These are phyloP conservation scores for Phyllostomus discolor DNA, from an alignment of 2,113 vertebrate species.

Conservation along the genomic window DNA sequence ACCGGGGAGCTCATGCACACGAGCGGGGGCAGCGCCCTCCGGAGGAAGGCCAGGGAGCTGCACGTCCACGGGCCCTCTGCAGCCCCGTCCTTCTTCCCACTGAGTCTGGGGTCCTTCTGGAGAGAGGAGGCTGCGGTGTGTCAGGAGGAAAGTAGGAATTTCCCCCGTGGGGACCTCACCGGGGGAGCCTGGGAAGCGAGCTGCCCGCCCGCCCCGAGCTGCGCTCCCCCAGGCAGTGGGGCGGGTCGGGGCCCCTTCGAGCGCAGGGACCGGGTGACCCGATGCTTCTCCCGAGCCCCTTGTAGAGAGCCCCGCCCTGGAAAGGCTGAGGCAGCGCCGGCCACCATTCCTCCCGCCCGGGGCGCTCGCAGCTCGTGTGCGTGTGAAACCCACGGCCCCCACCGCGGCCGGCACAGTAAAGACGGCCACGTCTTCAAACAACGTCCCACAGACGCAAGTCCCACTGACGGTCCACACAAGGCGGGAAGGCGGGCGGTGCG, in stretches of 20 bases:
- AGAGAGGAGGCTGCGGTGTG: neutral
- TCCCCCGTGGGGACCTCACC: neutral
- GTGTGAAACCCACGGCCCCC: rapidly evolving
- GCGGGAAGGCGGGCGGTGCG: rapidly evolving
- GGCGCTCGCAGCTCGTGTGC: rapidly evolving
- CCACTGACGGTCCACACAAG: no score
- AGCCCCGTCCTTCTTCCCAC: neutral
- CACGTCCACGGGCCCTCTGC: rapidly evolving
- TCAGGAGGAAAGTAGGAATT: neutral
- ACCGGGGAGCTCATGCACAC: rapidly evolving
- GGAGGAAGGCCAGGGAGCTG: neutral
- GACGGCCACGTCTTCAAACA: neutral
- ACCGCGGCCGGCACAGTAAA: rapidly evolving
- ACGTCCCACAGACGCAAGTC: neutral
- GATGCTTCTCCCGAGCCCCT: neutral
- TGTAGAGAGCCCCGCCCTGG: neutral
- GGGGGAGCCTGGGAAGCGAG: neutral
- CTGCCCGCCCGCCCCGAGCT: neutral
- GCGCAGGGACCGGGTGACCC: neutral
- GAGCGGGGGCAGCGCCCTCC: neutral
- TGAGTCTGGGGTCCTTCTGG: neutral
- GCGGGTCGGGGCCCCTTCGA: neutral
- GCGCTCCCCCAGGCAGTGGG: neutral
- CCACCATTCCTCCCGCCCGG: rapidly evolving
- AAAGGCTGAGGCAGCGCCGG: neutral